Percentiles rank a stretch among this genome's conserved stretches.
Evolutionary conservation across 2,888 invertebrate species (phyloP).

Genomic region (Yponomeuta sedellus): DNA sequence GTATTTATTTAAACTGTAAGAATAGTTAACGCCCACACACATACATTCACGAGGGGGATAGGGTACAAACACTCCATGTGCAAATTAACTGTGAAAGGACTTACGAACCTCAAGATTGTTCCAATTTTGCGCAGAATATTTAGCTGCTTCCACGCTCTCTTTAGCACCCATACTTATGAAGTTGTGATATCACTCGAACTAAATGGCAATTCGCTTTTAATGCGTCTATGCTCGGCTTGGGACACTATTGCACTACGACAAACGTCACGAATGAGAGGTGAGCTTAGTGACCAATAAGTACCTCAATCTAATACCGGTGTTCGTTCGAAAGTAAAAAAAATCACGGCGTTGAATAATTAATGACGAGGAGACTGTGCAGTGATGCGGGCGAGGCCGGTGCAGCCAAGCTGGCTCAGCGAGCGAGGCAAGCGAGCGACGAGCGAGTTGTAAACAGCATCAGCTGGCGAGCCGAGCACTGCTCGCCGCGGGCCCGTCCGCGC

Average conservation of each 20-base stretch:
- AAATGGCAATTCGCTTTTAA: slow-evolving; percentile 63
- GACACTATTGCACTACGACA: slow-evolving; percentile 65
- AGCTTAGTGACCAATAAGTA: slow-evolving; percentile 65
- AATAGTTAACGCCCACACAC: slow-evolving; percentile 33
- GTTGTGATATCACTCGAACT: slow-evolving; percentile 69
- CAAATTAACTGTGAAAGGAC: slow-evolving; percentile 69
- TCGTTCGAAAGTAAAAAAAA: slow-evolving; percentile 67
- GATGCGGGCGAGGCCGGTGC: slow-evolving; percentile 36
- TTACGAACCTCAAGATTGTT: slow-evolving; percentile 86
- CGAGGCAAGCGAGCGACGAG: slow-evolving; percentile 41
- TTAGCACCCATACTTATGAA: slow-evolving; percentile 84
- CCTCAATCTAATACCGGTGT: slow-evolving; percentile 53
- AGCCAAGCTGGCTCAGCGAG: slow-evolving; percentile 49
- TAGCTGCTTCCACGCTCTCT: slow-evolving; percentile 88
- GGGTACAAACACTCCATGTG: slow-evolving; percentile 73
- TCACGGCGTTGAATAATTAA: slow-evolving; percentile 70
- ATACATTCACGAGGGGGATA: slow-evolving; percentile 66
- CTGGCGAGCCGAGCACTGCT: slow-evolving; percentile 29
- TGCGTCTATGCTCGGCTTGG: slow-evolving; percentile 64
- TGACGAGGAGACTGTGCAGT: slow-evolving; percentile 51
- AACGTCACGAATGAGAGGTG: slow-evolving; percentile 57
- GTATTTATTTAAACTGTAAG: slow-evolving; percentile 21
- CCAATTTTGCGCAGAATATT: slow-evolving; percentile 89
- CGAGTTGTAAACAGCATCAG: slow-evolving; percentile 56
- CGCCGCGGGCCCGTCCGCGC: slow-evolving; percentile 2